Conservation (phyloP, 1,140 invertebrate genomes). For the Macrocentrus cingulum region DNA sequence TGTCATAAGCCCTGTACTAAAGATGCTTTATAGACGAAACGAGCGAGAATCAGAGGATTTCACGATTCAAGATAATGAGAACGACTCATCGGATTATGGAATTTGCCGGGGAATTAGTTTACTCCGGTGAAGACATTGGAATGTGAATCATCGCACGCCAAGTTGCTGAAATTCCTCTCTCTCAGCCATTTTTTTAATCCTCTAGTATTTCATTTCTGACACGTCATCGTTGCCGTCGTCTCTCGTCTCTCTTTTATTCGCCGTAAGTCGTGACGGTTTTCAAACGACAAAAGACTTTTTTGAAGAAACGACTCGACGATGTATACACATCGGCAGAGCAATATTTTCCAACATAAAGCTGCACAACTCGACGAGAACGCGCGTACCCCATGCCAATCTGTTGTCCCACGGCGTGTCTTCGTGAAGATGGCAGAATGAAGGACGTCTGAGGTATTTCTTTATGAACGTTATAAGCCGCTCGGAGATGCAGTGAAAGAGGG, state of each 20-base stretch:
- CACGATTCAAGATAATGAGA: slow-evolving; percentile 11
- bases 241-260: no score
- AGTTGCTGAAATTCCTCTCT: neutral
- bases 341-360: slow-evolving; percentile 29
- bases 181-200: neutral
- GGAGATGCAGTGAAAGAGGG: neutral
- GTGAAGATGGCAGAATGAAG: neutral
- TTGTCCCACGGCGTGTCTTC: neutral
- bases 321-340: slow-evolving; percentile 19
- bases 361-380: neutral
- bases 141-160: slow-evolving; percentile 17
- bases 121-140: neutral
- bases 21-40: slow-evolving; percentile 16
- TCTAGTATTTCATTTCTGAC: neutral
- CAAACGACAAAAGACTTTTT: neutral
- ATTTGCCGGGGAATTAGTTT: slow-evolving; percentile 5
- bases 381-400: neutral
- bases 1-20: slow-evolving; percentile 33
- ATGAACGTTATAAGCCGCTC: slow-evolving; percentile 12
- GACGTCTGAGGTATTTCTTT: slow-evolving; percentile 24
- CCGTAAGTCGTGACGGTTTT: neutral
- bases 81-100: slow-evolving; percentile 16
- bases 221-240: neutral
- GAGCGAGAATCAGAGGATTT: slow-evolving; percentile 7
- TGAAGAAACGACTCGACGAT: slow-evolving; percentile 5